Evolutionary conservation across 53 echinoderm and acorn worm genomes (phyloP).

Genomic region (Paracentrotus lividus): DNA sequence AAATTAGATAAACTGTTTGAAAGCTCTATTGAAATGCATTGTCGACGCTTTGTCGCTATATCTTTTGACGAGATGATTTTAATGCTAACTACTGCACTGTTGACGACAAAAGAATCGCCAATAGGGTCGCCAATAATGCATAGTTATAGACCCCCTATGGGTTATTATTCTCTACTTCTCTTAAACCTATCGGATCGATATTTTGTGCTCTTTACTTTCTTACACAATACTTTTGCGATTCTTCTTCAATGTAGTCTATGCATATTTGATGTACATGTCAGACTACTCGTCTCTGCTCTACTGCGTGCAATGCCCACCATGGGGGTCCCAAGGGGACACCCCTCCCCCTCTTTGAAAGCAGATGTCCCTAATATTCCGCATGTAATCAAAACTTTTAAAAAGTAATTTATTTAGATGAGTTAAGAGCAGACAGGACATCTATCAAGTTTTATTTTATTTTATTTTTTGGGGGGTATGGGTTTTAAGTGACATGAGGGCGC

Average conservation of each 20-base stretch:
- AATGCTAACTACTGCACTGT: background rate
- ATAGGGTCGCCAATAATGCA: no score
- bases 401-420: background rate
- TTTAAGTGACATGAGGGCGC: no score
- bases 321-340: background rate
- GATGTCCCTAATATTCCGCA: background rate
- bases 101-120: background rate
- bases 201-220: background rate
- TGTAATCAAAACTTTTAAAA: background rate
- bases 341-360: no score
- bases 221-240: constrained; percentile 38
- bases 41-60: background rate
- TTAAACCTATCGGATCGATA: constrained; percentile 31
- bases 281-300: constrained; percentile 13
- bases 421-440: background rate
- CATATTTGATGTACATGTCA: constrained; percentile 48
- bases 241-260: constrained; percentile 25
- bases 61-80: constrained; percentile 16
- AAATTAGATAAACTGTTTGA: constrained; percentile 51
- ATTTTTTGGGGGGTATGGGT: background rate
- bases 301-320: background rate
- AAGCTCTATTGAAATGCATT: constrained; percentile 22
- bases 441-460: background rate
- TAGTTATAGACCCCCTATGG: constrained; percentile 34
- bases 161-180: constrained; percentile 6